These are phyloP conservation scores for Dromococcyx pavoninus DNA, from an alignment of 2,797 vertebrate genomes.

Conservation along the genomic window DNA sequence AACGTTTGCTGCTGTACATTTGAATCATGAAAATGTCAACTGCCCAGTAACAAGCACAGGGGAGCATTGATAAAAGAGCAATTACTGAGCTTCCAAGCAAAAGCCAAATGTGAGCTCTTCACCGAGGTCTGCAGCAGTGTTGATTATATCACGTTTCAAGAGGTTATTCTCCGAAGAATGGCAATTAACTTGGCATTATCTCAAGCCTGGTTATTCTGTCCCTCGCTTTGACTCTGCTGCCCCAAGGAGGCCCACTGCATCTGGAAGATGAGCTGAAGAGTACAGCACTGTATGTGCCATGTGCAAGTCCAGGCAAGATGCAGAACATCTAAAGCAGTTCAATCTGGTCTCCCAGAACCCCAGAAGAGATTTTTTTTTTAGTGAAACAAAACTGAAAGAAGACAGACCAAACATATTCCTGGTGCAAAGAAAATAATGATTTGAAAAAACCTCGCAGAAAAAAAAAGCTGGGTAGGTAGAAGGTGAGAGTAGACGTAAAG, in stretches of 20 bases:
- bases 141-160: slow-evolving; percentile 39
- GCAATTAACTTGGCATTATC: slow-evolving; percentile 36
- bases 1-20: background rate
- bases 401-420: background rate
- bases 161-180: slow-evolving; percentile 16
- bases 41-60: background rate
- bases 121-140: background rate
- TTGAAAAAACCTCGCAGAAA: background rate
- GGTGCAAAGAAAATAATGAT: background rate
- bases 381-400: background rate
- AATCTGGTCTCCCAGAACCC: background rate
- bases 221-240: background rate
- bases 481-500: background rate
- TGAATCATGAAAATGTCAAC: background rate
- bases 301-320: background rate
- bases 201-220: background rate
- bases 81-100: background rate
- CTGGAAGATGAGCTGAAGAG: background rate
- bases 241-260: background rate
- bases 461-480: background rate
- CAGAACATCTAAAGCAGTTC: background rate
- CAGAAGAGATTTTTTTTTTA: background rate
- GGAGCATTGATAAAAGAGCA: slow-evolving; percentile 1
- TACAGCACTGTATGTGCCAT: background rate
- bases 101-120: background rate